These are phyloP conservation scores for Dascillus cervinus DNA, from an alignment of 2,888 invertebrate species.

Conservation along the genomic window DNA sequence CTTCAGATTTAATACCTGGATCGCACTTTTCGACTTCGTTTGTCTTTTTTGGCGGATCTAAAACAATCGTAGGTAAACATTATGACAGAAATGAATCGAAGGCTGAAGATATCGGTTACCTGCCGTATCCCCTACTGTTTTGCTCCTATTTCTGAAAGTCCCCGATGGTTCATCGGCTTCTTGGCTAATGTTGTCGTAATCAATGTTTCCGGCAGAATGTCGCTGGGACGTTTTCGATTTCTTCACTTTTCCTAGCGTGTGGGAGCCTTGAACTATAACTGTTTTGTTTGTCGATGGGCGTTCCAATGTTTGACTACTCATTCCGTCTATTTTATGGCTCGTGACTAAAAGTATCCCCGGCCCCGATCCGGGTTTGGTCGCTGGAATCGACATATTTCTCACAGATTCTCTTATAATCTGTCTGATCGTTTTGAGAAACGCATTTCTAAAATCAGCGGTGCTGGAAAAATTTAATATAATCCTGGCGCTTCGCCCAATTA, in stretches of 20 bases:
- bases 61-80: constrained; percentile 3
- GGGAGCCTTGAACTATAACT: constrained; percentile 63
- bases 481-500: neutral
- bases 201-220: constrained; percentile 77
- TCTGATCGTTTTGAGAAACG: constrained; percentile 92
- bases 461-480: constrained; percentile 45
- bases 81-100: neutral
- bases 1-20: constrained; percentile 77
- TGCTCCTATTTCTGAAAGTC: constrained; percentile 74
- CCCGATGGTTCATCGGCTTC: constrained; percentile 58
- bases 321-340: constrained; percentile 35
- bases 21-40: constrained; percentile 51
- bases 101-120: constrained; percentile 43
- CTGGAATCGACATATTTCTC: constrained; percentile 92
- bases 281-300: constrained; percentile 41
- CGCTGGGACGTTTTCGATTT: constrained; percentile 67
- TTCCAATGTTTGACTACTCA: constrained; percentile 53
- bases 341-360: constrained; percentile 40
- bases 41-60: constrained; percentile 37
- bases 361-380: constrained; percentile 56
- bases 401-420: constrained; percentile 97
- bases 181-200: constrained; percentile 73
- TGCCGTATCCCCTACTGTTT: constrained; percentile 80
- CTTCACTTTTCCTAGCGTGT: constrained; percentile 77
- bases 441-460: constrained; percentile 92